Evolutionary conservation across 2,113 vertebrate genomes (phyloP).

Genomic region (Erythrocercus mccallii): DNA sequence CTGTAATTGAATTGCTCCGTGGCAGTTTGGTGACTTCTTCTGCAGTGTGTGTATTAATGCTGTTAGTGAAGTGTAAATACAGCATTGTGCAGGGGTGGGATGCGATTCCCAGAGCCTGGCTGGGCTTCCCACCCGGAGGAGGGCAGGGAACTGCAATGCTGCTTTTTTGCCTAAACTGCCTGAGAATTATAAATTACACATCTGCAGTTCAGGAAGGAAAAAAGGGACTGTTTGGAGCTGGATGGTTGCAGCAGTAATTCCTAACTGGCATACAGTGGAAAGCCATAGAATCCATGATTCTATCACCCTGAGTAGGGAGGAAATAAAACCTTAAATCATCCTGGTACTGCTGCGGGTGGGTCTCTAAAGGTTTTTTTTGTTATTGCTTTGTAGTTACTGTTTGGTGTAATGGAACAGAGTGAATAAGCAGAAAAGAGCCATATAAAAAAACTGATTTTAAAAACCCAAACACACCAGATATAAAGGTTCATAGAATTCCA

Average conservation of each 20-base stretch:
- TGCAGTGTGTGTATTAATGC: neutral
- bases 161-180: neutral
- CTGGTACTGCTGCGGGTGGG: neutral
- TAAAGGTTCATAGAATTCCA: neutral
- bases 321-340: neutral
- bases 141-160: neutral
- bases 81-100: rapidly evolving
- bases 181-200: neutral
- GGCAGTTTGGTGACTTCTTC: neutral
- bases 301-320: neutral
- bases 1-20: neutral
- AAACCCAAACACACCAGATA: neutral
- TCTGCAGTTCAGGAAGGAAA: neutral
- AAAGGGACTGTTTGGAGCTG: neutral
- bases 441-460: neutral
- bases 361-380: neutral
- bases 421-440: neutral
- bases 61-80: neutral
- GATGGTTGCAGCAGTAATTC: neutral
- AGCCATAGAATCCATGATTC: neutral
- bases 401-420: neutral
- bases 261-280: neutral
- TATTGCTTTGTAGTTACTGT: neutral
- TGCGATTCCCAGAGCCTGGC: neutral
- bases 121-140: neutral